Conservation (phyloP, 2,113 vertebrate genomes). For the Microtus pennsylvanicus region DNA sequence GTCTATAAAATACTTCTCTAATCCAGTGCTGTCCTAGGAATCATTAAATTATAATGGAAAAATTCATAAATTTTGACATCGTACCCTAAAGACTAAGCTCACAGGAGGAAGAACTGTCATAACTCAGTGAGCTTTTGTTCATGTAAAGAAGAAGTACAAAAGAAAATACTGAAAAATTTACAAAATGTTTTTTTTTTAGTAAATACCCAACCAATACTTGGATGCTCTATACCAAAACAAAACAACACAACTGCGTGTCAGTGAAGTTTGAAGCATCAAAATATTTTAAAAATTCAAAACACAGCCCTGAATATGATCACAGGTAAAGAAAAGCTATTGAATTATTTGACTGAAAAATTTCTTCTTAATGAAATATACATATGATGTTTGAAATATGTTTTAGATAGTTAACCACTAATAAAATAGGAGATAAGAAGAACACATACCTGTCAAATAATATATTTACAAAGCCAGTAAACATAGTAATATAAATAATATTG, state of each 20-base stretch:
- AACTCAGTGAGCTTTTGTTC: accelerated
- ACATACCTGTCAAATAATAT: background rate
- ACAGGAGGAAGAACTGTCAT: background rate
- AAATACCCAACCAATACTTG: background rate
- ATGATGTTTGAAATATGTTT: background rate
- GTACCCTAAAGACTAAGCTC: background rate
- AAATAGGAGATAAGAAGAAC: background rate
- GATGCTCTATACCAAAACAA: accelerated
- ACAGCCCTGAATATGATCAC: background rate
- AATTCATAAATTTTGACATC: background rate
- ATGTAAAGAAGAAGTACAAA: background rate
- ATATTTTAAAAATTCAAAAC: accelerated
- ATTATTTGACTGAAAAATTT: background rate
- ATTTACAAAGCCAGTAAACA: background rate
- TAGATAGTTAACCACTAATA: background rate
- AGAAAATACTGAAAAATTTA: background rate
- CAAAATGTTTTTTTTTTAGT: background rate
- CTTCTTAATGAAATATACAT: background rate
- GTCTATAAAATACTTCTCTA: background rate
- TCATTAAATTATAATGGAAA: background rate
- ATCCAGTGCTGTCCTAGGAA: background rate
- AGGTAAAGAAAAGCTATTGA: background rate
- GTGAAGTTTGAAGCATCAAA: accelerated
- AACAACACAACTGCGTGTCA: background rate
- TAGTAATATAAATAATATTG: background rate